Conservation (phyloP, 2,888 invertebrate genomes). For the Platypus cylindrus region DNA sequence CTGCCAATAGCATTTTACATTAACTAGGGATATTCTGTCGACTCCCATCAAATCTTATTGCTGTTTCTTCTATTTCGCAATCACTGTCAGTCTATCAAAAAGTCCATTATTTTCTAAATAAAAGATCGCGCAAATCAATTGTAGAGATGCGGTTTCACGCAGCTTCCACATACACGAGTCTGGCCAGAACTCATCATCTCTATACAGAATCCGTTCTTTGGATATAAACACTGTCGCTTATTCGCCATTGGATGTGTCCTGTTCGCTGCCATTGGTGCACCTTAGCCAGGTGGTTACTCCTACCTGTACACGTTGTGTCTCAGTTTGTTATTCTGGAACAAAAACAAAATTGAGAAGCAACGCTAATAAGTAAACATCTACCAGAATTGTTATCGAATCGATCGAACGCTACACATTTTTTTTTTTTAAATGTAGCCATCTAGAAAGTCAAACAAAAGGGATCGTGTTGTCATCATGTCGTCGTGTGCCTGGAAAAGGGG, state of each 20-base stretch:
- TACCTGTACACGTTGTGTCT: conserved; percentile 27
- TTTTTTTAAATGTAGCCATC: too few relatives aligned
- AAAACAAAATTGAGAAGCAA: too few relatives aligned
- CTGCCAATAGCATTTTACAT: conserved; percentile 14
- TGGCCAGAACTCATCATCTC: conserved; percentile 27
- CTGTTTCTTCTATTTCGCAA: conserved; percentile 10
- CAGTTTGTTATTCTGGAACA: conserved; percentile 19
- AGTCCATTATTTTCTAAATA: conserved; percentile 6
- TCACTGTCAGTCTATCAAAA: background rate
- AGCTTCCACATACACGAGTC: conserved; percentile 31
- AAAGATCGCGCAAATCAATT: conserved; percentile 17
- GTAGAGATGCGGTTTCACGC: conserved; percentile 24
- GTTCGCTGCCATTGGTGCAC: conserved; percentile 33
- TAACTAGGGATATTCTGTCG: conserved; percentile 5
- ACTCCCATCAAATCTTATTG: conserved; percentile 13
- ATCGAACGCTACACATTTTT: too few relatives aligned
- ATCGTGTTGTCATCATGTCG: too few relatives aligned
- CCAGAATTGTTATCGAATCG: too few relatives aligned
- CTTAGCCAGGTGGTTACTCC: conserved; percentile 35
- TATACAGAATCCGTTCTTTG: conserved; percentile 29
- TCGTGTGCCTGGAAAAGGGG: too few relatives aligned
- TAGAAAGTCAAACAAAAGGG: too few relatives aligned
- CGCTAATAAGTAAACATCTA: too few relatives aligned
- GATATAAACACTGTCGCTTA: conserved; percentile 32
- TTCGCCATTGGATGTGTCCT: conserved; percentile 35